These are phyloP conservation scores for Gobio gobio DNA, from an alignment of 2,113 vertebrate species.

Conservation along the genomic window DNA sequence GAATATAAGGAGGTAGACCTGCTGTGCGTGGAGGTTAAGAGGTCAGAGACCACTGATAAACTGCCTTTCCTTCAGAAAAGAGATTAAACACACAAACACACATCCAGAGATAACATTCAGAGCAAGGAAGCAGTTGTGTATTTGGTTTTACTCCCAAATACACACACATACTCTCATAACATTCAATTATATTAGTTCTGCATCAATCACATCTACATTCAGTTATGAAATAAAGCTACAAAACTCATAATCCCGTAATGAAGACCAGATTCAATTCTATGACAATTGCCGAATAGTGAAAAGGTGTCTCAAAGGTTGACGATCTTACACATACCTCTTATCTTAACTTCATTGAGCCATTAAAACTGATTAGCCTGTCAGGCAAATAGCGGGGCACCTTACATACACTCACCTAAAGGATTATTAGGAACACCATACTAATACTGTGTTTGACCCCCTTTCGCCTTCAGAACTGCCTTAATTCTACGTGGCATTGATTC, in stretches of 20 bases:
- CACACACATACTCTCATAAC: not conserved
- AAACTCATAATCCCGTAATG: not conserved
- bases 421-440: too few relatives aligned
- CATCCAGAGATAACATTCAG: conserved; percentile 31
- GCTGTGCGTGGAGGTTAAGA: conserved; percentile 78
- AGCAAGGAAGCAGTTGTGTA: conserved; percentile 41
- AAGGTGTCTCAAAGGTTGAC: not conserved
- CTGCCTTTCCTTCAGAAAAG: conserved; percentile 78
- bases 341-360: not conserved
- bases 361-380: not conserved
- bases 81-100: conserved; percentile 65
- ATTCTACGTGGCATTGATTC: too few relatives aligned
- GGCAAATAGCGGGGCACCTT: not conserved
- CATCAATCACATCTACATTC: not conserved
- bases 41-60: conserved; percentile 81
- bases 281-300: not conserved
- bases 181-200: not conserved
- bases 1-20: conserved; percentile 82
- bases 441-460: too few relatives aligned
- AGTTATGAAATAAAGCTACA: not conserved
- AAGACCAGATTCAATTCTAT: not conserved
- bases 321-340: not conserved
- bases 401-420: too few relatives aligned
- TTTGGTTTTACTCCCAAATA: conserved; percentile 5
- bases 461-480: too few relatives aligned